Evolutionary conservation across 2,888 invertebrate species (phyloP), one percentile per base, ranked within the genome.

Genomic region (Apoda limacodes): DNA sequence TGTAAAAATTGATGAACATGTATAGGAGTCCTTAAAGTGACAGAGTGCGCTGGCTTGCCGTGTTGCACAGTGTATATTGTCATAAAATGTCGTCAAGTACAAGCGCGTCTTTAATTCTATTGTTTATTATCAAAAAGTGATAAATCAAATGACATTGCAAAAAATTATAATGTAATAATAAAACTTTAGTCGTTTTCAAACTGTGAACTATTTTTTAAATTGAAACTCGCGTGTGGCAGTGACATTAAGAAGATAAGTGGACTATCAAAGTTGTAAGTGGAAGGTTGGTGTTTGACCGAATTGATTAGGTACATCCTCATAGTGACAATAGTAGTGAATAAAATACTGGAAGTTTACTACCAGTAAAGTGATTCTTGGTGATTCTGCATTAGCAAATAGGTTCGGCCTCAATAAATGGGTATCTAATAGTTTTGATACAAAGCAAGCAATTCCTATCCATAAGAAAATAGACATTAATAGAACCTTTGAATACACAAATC

Each of bases 1-100:
- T 80, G 78, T 80, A 80, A 80, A 80, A 80, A 80, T 80, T 80
- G 69, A 80, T 80, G 76, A 78, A 80, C 78, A 78, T 75, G 75
- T 78, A 78, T 80, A 75, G 75, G 62, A 76, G 76, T 78, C 75
- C 74, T 78, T 78, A 78, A 69, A 76, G 75, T 80, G 80, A 76
- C 78, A 80, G 76, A 80, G 76, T 71, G 67, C 67, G 76, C 74
- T 75, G 72, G 76, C 72, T 68, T 68, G 78, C 66, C 60, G 78
- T 69, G 63, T n/a, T n/a, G n/a, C n/a, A n/a, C 75, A 68, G 80
- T 75, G 76, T 72, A 76, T 78, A 75, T 78, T 80, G 75, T 76
- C 72, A 74, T 65, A 75, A 75, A 76, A 76, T 78, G 76, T 70
- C 63, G 69, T 61, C 64, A 61, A 65, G 56, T 57, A 55, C 65